Evolutionary conservation across 2,113 vertebrate species (phyloP).

Genomic region (Nesogale talazaci): DNA sequence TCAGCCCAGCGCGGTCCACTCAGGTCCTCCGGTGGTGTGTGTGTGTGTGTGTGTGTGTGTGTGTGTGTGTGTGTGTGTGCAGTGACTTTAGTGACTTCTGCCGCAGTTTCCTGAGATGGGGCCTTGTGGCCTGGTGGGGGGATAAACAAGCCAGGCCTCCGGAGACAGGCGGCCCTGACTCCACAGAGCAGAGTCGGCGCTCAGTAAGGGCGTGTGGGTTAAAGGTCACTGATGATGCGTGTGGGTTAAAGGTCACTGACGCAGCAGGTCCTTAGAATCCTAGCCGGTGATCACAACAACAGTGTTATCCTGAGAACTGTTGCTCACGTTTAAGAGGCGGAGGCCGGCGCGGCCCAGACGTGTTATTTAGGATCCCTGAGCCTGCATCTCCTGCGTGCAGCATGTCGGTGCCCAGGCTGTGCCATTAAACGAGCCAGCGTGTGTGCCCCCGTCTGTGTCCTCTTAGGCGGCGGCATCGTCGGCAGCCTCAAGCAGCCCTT

Average conservation of each 20-base stretch:
- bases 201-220: not conserved
- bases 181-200: not conserved
- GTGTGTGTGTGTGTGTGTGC: too few relatives aligned
- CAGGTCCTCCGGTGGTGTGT: too few relatives aligned
- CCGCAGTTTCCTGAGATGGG: not conserved
- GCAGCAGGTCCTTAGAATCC: not conserved
- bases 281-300: not conserved
- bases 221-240: not conserved
- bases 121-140: not conserved
- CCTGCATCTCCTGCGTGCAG: not conserved
- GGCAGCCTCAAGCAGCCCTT: not conserved
- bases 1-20: too few relatives aligned
- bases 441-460: accelerated
- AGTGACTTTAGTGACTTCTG: not conserved
- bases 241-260: not conserved
- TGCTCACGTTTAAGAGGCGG: not conserved
- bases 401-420: not conserved
- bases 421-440: accelerated
- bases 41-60: too few relatives aligned
- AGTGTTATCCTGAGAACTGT: not conserved
- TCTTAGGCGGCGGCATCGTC: not conserved
- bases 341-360: not conserved
- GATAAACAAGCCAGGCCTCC: not conserved
- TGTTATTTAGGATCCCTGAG: not conserved
- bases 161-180: not conserved